Evolutionary conservation across 2,797 vertebrate species (phyloP).

Genomic region (Oryzias sinensis): DNA sequence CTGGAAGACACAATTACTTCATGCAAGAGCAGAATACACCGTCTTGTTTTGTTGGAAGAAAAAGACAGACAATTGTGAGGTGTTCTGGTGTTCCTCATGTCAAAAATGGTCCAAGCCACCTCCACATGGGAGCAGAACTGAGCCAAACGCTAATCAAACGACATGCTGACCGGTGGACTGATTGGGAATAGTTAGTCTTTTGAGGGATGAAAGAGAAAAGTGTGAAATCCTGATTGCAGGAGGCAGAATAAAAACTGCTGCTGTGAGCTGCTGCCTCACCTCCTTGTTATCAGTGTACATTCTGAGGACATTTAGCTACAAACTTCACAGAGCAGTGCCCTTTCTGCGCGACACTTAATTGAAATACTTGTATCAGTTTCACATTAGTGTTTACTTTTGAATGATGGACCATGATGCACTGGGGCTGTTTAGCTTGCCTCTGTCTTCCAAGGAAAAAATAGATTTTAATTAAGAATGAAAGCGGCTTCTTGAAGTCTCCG

Average conservation of each 20-base stretch:
- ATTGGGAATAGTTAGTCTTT: conserved; percentile 43
- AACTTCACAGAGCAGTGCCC: conserved; percentile 13
- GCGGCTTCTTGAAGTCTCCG: conserved; percentile 41
- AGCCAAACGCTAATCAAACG: conserved; percentile 29
- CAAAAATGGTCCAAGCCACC: conserved; percentile 35
- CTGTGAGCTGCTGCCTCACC: conserved; percentile 27
- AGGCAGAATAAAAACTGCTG: conserved; percentile 4
- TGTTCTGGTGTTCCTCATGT: conserved; percentile 51
- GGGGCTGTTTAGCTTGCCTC: conserved; percentile 30
- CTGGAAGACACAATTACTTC: conserved; percentile 48
- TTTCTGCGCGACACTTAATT: conserved; percentile 15
- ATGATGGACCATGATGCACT: conserved; percentile 56
- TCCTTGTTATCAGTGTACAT: conserved; percentile 26
- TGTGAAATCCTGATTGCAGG: conserved; percentile 18
- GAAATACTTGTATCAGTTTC: conserved; percentile 32
- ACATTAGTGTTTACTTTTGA: conserved; percentile 43
- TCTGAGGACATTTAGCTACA: conserved; percentile 24
- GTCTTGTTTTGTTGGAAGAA: conserved; percentile 49
- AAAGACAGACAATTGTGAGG: conserved; percentile 60
- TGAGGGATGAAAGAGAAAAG: conserved; percentile 42
- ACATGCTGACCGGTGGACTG: conserved; percentile 20
- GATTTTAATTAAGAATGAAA: conserved; percentile 72
- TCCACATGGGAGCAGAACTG: conserved; percentile 18
- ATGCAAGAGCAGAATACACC: conserved; percentile 36
- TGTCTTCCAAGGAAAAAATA: conserved; percentile 60